These are phyloP conservation scores for Calonectris borealis DNA, from an alignment of 2,113 vertebrate species.

Conservation along the genomic window DNA sequence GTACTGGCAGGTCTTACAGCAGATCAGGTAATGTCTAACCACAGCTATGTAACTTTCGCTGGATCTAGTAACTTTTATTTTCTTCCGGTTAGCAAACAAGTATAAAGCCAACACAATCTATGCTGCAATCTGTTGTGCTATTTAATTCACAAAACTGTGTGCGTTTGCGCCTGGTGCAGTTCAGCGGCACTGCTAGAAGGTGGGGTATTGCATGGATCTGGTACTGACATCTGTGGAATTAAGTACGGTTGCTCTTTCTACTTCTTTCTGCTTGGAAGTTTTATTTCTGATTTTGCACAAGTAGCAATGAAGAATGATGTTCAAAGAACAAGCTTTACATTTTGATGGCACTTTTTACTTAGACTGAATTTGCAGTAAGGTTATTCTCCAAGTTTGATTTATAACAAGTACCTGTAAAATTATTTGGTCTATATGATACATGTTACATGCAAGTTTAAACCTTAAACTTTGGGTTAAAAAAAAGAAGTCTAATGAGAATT, in stretches of 20 bases:
- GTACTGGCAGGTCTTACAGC: neutral
- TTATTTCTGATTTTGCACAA: neutral
- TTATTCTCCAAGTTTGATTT: neutral
- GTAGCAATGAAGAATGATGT: neutral
- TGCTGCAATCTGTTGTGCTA: neutral
- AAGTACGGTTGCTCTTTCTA: neutral
- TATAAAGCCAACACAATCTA: neutral
- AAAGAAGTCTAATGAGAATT: neutral
- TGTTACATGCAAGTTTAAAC: neutral
- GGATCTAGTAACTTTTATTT: no score
- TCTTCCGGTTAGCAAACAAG: neutral
- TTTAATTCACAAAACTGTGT: neutral
- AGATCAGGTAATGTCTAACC: no score
- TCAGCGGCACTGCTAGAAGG: neutral
- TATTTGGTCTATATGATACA: fast-evolving
- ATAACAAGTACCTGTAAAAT: neutral
- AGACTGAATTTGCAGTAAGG: neutral
- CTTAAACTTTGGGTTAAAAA: neutral
- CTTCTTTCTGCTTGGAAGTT: no score
- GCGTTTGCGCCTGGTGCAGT: fast-evolving
- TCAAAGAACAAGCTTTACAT: neutral
- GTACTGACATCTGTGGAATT: neutral
- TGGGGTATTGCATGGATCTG: neutral
- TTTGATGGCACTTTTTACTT: neutral
- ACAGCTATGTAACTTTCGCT: neutral